Percentiles rank a stretch among this genome's conserved stretches.
Conservation (phyloP, 2,797 vertebrate species). For the Bradypus variegatus region DNA sequence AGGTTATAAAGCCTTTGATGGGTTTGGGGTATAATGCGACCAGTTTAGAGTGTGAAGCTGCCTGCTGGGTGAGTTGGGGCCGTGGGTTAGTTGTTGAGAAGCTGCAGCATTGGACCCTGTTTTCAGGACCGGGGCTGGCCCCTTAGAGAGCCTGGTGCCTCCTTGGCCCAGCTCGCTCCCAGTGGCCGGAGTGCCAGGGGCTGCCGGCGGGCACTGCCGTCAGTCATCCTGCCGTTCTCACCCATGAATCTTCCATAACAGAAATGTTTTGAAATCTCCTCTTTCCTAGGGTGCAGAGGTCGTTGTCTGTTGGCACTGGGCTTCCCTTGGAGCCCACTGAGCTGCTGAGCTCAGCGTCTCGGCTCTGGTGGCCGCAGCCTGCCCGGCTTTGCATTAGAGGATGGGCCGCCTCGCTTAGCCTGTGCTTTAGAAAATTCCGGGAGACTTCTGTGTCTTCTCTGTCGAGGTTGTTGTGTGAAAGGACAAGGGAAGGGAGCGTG, state of each 20-base stretch:
- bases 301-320: background rate
- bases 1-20: constrained; percentile 43
- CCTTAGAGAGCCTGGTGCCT: background rate
- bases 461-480: background rate
- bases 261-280: constrained; percentile 51
- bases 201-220: constrained; percentile 53
- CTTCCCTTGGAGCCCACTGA: background rate
- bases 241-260: constrained; percentile 57
- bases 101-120: background rate
- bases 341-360: background rate
- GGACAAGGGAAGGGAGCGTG: fast-evolving
- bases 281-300: constrained; percentile 59
- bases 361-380: background rate
- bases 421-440: background rate
- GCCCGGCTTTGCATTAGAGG: background rate
- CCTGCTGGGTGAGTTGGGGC: constrained; percentile 32
- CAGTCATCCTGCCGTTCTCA: constrained; percentile 59
- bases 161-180: background rate
- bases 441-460: background rate
- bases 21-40: constrained; percentile 20
- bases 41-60: constrained; percentile 39
- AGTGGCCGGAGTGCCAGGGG: constrained; percentile 54
- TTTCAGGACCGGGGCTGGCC: background rate
- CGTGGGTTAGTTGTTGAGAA: constrained; percentile 22
- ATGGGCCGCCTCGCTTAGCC: no score